Conservation (phyloP, 2,888 invertebrate species). For the Drosophila subsilvestris region DNA sequence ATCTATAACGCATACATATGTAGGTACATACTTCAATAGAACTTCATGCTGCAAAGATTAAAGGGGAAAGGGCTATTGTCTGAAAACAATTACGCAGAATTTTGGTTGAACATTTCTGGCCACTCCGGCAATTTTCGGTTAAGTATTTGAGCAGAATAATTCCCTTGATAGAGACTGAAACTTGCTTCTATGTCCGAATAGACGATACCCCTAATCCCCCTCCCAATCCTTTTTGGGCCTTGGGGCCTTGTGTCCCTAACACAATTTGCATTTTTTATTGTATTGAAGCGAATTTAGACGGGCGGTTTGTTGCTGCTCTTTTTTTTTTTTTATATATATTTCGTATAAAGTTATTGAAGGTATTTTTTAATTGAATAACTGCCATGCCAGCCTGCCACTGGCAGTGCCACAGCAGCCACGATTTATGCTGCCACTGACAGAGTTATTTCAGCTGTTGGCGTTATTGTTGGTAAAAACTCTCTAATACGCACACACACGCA, state of each 20-base stretch:
- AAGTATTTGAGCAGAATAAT: not conserved
- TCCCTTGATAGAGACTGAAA: not conserved
- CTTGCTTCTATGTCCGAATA: not conserved
- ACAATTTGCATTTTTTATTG: slow-evolving; percentile 62
- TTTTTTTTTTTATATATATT: slow-evolving; percentile 13
- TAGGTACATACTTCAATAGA: too few relatives aligned
- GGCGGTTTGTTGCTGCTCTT: slow-evolving; percentile 20
- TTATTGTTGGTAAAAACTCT: too few relatives aligned
- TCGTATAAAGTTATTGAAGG: slow-evolving; percentile 21
- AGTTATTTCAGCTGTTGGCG: too few relatives aligned
- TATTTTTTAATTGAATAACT: slow-evolving; percentile 69
- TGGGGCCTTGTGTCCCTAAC: slow-evolving; percentile 49
- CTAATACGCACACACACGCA: too few relatives aligned
- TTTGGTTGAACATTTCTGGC: too few relatives aligned
- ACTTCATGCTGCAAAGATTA: too few relatives aligned
- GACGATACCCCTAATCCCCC: slow-evolving; percentile 2
- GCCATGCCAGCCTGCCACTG: slow-evolving; percentile 48
- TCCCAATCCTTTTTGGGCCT: slow-evolving; percentile 18
- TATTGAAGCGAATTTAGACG: not conserved
- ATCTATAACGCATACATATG: too few relatives aligned
- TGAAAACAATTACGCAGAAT: too few relatives aligned
- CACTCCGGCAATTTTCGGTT: too few relatives aligned
- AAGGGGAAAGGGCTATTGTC: too few relatives aligned
- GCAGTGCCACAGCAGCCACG: not conserved
- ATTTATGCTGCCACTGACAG: not conserved